phyloP scores from a whole-genome alignment of 2,888 invertebrate genomes.

The Drosophila cyrtoloma region DNA sequence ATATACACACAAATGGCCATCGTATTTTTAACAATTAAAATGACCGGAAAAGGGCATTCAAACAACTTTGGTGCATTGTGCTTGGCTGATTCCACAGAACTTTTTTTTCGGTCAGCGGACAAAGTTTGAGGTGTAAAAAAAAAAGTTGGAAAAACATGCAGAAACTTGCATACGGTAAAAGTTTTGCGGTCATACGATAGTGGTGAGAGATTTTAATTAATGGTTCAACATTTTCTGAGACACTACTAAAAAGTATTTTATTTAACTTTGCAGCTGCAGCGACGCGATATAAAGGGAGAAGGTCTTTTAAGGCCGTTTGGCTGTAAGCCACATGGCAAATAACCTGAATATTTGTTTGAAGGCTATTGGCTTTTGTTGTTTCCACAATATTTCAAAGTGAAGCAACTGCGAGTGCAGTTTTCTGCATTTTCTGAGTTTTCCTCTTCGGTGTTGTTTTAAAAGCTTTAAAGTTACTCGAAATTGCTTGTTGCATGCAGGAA shows the following conservation, averaged over 20 bases:
- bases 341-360: conserved; percentile 20
- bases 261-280: conserved; percentile 23
- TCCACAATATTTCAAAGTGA: conserved; percentile 7
- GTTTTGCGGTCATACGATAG: conserved; percentile 22
- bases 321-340: conserved; percentile 7
- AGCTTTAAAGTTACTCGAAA: conserved; percentile 40
- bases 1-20: background rate
- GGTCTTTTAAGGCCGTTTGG: conserved; percentile 8
- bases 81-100: conserved; percentile 6
- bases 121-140: conserved; percentile 32
- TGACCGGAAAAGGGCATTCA: background rate
- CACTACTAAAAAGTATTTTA: conserved; percentile 10
- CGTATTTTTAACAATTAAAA: background rate
- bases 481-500: conserved; percentile 24
- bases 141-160: background rate
- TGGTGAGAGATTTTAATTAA: conserved; percentile 47
- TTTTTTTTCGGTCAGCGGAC: background rate
- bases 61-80: conserved; percentile 16
- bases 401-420: conserved; percentile 26
- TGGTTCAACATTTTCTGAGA: conserved; percentile 22
- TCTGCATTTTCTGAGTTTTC: conserved; percentile 19
- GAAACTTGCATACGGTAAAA: conserved; percentile 34
- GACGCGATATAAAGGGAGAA: conserved; percentile 15
- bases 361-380: conserved; percentile 22
- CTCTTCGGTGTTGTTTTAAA: conserved; percentile 23